Evolutionary conservation across 1,140 invertebrate species (phyloP), one percentile per base, ranked within the genome.

Genomic region (Drosophila lowei): DNA sequence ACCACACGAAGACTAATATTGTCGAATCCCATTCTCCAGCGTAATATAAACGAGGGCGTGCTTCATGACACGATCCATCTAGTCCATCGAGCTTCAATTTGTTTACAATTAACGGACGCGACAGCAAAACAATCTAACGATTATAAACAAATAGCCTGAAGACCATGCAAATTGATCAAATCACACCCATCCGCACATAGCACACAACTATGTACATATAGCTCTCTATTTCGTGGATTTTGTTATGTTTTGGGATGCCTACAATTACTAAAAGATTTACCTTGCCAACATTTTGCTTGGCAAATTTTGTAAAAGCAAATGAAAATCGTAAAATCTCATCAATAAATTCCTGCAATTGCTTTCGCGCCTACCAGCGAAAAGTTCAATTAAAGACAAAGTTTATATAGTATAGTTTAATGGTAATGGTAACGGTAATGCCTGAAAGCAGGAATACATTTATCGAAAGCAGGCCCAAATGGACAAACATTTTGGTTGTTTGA

Each of bases 101-200:
- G 78, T 77, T 80, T 83, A 83, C 71, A 72, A 77, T 77, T 68
- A 67, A 25, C 49, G 46, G 63, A 68, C 52, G 80, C 80, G 80
- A 86, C 80, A 86, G 77, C 77, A 71, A 57, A 74, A 53, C 71
- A 15, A 62, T 49, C 58, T 55, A 57, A 61, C 34, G 50, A 59
- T 70, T 75, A 68, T 84, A 84, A 84, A 84, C 76, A 85, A 72
- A 50, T 4, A 41, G 38, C 52, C 58, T 49, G 16, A 53, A 65
- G 55, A 56, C 63, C 21, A 61, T 41, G 59, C 62, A 73, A 73
- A 47, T 72, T 30, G 46, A 53, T 68, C 63, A 76, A 34, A 34
- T 34, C 30, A 0, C 3, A 71, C 63, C 68, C 63, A 77, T 46
- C 55, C 44, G 59, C 23, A 61, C 46, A 64, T 30, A 21, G 34